Base-by-base conservation (phyloP, 2,888 invertebrate species). In the Pilophorus perplexus region DNA sequence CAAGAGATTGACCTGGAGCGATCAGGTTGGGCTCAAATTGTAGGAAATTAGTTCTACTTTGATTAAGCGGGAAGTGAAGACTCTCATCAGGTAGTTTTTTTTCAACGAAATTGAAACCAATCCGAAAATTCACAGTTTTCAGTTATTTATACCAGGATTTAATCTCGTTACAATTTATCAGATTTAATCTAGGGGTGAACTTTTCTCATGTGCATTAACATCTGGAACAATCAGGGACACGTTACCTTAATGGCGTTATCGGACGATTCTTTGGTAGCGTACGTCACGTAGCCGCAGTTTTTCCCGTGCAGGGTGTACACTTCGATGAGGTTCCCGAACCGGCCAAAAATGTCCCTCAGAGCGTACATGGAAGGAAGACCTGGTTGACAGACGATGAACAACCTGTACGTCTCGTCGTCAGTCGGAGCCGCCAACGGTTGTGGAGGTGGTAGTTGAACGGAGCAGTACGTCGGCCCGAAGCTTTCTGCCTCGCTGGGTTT, bases 261-360 rank as follows among this genome's bases (percentile, higher is more conserved):
- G 0, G 94, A 94, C 69, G 89, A 86, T 38, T 85, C 83, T 60
- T 80, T 82, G 52, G 81, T 82, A 2, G 91, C 87, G 78, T 89
- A 95, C 74, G 92, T 90, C 4, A 91, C 94, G 78, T 93, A 95
- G 0, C 95, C 95, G 77, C 91, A 93, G 74, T 92, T 94, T 75
- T 91, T 90, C 75, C 93, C 90, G 52, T 87, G 87, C 72, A 95
- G 79, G 76, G 94, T 85, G 75, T 92, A 94, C 1, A 93, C 90
- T 77, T 93, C 93, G 67, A 94, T 92, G 8, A 95, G 81, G 75
- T 88, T 85, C 4, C 93, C 94, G 79, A 95, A 95, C 74, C 94
- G 85, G 73, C 90, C 90, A 77, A 95, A 95, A 18, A 91, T 85
- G 77, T 95, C 93, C 73, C 88, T 86, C 74, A 96, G 80, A 22